Evolutionary conservation across 1,140 invertebrate species (phyloP), one percentile per base, ranked within the genome.

Genomic region (Apis dorsata): DNA sequence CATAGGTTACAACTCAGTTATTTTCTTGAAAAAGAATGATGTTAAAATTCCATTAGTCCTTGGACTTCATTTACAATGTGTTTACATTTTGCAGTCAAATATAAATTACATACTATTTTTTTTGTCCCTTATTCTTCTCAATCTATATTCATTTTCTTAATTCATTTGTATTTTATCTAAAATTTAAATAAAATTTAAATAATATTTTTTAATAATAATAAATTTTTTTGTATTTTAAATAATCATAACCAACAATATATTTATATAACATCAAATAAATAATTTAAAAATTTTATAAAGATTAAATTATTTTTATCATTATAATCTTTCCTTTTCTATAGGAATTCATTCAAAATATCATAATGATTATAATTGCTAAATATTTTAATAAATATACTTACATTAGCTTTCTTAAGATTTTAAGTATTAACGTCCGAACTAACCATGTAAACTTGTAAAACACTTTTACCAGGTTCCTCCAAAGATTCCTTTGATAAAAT

Each of bases 381-480:
- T 91, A 73, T 79, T 93, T 88, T 0, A 89, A 87, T 4, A 89
- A 44, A 81, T 24, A 92, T 80, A 81, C 90, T 74, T n/a, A 92
- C 79, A 90, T 85, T 87, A 70, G 84, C 68, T 75, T 89, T 62
- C 24, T 86, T 70, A 0, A 85, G 57, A 59, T 86, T 66, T 49
- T 87, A 85, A 17, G 59, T 70, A 72, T 91, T 86, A 21, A 82
- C 49, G 69, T 90, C 90, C 0, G 92, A 87, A 71, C 90, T 91
- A 11, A 94, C 93, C 93, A 94, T 94, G 24, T 92, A 94, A 81
- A 94, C 91, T 82, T 94, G 92, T 17, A 94, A 81, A 44, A 92
- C 86, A 59, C 88, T 93, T 87, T 93, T 91, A 11, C 90, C 92
- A 34, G 94, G 93, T 79, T 93, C 88, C 3, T 91, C 91, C 0